Evolutionary conservation across 2,888 invertebrate species (phyloP), one percentile per base, ranked within the genome.

Genomic region (Eledone cirrhosa): DNA sequence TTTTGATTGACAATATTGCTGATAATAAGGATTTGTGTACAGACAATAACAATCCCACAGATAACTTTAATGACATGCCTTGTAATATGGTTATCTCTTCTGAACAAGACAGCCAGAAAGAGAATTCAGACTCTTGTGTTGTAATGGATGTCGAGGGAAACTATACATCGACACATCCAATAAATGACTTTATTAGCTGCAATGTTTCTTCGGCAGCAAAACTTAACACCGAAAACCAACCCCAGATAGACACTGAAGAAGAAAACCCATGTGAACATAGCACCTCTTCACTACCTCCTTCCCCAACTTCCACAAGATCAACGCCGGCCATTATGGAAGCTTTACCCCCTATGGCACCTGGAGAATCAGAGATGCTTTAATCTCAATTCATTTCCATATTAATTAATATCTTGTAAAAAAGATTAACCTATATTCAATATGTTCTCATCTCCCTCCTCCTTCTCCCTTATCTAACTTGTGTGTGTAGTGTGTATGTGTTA

Each of bases 121-220:
- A 14, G n/a, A n/a, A 72, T 19, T 41, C 41, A 22, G 72, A 72
- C 33, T n/a, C 33, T 41, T 31, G 41, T n/a, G 72, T 72, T n/a
- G 72, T 72, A 14, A 41, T 72, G 33, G 72, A 72, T n/a, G 22
- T 72, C 1, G 72, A 72, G 41, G 72, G 72, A 4, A 72, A 72
- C 72, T 72, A 72, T 22, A 41, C n/a, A n/a, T n/a, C n/a, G n/a
- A 67, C 72, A 41, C 72, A 69, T 69, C 69, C 31, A 41, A 72
- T 11, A 31, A 72, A 72, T n/a, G 41, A 72, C 22, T 13, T 33
- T 3, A 7, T 33, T 41, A 3, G 8, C 72, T n/a, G 33, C 22
- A 14, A 69, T 31, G 22, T 33, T 33, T 33, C 31, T 0, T 19
- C 69, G n/a, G 22, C 33, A n/a, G 22, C 69, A n/a, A 69, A 69